Evolutionary conservation across 2,888 invertebrate genomes (phyloP), one percentile per base, ranked within the genome.

Genomic region (Acronicta psi): DNA sequence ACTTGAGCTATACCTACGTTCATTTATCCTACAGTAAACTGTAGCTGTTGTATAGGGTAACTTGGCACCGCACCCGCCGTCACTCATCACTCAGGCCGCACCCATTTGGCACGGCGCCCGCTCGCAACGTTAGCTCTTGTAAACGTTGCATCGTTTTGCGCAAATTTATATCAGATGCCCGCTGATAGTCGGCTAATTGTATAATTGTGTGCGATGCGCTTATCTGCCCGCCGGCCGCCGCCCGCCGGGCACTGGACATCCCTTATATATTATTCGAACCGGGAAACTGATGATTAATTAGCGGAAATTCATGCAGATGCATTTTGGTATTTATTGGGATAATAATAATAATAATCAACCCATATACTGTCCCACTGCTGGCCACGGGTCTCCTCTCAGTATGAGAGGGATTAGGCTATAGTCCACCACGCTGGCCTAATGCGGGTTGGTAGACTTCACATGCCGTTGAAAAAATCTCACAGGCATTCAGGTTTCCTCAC

Each of bases 161-260:
- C 75, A 65, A 80, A 80, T 84, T 77, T 82, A 83, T 84, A 83
- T 81, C 73, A 78, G 80, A 80, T 79, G 76, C 70, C 67, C 76
- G 69, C 76, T 81, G 81, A 85, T 84, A 81, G 79, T 63, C 61
- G 66, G 69, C 80, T 84, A 81, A 86, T 85, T 82, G 77, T 80
- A 73, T 79, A 76, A 82, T 77, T 78, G 75, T 73, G 50, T 47
- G 63, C 63, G 64, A 57, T 62, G 59, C 47, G 53, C 60, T 63
- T 56, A 45, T 54, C 51, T 38, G 45, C 37, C 43, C 34, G 45
- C 40, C 40, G 23, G 6, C 20, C 25, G 36, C 53, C 43, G 53
- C 42, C 44, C 53, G 47, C 10, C 8, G 18, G 16, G 13, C 34
- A 7, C n/a, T n/a, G 34, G 34, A 34, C 34, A 42, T 29, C 34